These are phyloP conservation scores for Oryzias celebensis DNA, from an alignment of 2,113 vertebrate genomes.

Conservation along the genomic window DNA sequence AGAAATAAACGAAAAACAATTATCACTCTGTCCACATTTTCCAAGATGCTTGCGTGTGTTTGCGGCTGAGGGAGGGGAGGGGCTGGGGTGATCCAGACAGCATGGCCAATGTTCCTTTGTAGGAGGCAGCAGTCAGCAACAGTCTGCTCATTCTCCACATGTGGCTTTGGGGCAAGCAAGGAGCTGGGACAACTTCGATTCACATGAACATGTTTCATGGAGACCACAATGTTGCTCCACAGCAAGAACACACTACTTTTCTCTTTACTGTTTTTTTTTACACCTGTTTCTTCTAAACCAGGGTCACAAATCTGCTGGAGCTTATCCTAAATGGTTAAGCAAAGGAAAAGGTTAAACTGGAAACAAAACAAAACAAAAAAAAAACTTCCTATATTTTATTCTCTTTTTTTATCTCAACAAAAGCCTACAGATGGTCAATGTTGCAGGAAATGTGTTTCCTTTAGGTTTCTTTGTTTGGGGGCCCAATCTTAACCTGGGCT, in stretches of 20 bases:
- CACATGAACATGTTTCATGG: neutral
- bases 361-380: too few relatives aligned
- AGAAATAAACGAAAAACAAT: constrained; percentile 30
- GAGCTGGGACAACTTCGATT: neutral
- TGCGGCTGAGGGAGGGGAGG: neutral
- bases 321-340: too few relatives aligned
- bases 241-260: neutral
- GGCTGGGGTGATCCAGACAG: constrained; percentile 5
- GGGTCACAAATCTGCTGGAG: too few relatives aligned
- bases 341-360: too few relatives aligned
- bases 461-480: too few relatives aligned
- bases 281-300: too few relatives aligned
- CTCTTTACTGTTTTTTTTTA: neutral
- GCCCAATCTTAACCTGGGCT: too few relatives aligned
- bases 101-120: constrained; percentile 3
- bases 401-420: too few relatives aligned
- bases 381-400: too few relatives aligned
- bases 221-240: neutral
- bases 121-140: neutral
- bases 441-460: too few relatives aligned
- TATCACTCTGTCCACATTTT: constrained; percentile 28
- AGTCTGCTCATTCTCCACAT: constrained; percentile 4
- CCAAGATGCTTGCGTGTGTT: constrained; percentile 16
- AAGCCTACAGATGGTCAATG: too few relatives aligned
- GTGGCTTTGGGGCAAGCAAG: neutral